Percentiles rank a stretch among this genome's conserved stretches.
Evolutionary conservation across 2,888 invertebrate species (phyloP).

Genomic region (Eudemis profundana): DNA sequence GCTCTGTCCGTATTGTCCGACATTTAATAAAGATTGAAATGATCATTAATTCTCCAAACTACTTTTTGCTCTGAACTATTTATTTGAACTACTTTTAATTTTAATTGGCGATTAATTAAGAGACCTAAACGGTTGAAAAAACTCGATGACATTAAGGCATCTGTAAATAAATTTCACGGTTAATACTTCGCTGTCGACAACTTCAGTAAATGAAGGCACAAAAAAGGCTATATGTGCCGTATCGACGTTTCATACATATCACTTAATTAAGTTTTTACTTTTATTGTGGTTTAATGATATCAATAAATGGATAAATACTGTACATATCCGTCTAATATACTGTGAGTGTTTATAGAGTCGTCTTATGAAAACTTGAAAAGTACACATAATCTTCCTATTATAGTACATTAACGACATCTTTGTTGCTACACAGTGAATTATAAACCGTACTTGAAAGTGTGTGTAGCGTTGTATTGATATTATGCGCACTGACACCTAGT

Average conservation of each 20-base stretch:
- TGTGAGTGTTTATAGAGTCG: no score
- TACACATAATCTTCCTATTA: no score
- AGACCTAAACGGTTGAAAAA: conserved; percentile 20
- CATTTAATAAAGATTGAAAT: neutral
- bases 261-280: conserved; percentile 9
- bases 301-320: neutral
- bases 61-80: conserved; percentile 12
- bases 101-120: conserved; percentile 30
- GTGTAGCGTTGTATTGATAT: no score
- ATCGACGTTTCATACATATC: conserved; percentile 1
- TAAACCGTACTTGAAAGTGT: no score
- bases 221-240: conserved; percentile 14
- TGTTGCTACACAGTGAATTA: no score
- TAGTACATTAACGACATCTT: no score
- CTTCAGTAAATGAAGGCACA: conserved; percentile 7
- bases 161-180: conserved; percentile 29
- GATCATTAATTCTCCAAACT: neutral
- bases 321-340: no score
- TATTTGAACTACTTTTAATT: conserved; percentile 23
- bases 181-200: conserved; percentile 21
- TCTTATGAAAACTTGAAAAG: no score
- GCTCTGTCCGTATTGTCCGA: neutral
- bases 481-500: no score
- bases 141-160: conserved; percentile 33
- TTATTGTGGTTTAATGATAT: neutral